These are phyloP conservation scores for Ganaspis sp. DNA, from an alignment of 1,140 invertebrate species.

Conservation along the genomic window DNA sequence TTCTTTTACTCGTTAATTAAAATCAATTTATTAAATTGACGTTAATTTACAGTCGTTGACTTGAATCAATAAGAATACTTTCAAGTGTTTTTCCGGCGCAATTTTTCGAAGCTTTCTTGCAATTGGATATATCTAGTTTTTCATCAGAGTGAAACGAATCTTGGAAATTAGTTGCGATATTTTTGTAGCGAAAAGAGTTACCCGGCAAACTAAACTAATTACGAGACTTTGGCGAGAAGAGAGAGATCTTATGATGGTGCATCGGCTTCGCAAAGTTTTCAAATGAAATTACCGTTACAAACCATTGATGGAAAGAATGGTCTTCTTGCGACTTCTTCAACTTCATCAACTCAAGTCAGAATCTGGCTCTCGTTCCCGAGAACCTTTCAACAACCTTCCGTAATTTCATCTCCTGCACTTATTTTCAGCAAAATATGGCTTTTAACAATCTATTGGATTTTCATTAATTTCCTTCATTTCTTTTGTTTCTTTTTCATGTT, in stretches of 20 bases:
- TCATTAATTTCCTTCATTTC: too few relatives aligned
- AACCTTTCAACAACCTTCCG: not conserved
- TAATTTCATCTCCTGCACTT: conserved; percentile 1
- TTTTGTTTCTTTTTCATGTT: too few relatives aligned
- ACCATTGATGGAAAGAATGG: conserved; percentile 25
- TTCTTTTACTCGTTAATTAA: too few relatives aligned
- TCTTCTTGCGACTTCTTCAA: conserved; percentile 13
- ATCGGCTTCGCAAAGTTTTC: conserved; percentile 12
- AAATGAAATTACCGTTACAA: conserved; percentile 25
- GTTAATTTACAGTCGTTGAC: too few relatives aligned
- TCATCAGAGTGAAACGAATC: conserved; percentile 10
- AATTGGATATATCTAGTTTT: not conserved
- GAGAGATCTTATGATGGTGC: conserved; percentile 8
- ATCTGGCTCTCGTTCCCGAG: not conserved
- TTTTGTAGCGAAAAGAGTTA: conserved; percentile 23
- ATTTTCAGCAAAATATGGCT: not conserved
- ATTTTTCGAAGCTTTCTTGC: not conserved
- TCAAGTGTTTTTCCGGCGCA: not conserved
- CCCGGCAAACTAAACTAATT: conserved; percentile 21
- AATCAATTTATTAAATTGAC: too few relatives aligned
- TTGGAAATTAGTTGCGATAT: conserved; percentile 6
- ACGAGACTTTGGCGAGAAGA: not conserved
- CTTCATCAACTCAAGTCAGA: conserved; percentile 23
- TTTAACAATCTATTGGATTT: too few relatives aligned
- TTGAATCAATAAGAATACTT: not conserved